A percentile compares a stretch with the other conserved stretches of the same genome.
Conservation (phyloP, 2,113 vertebrate genomes). For the Mustela nigripes region DNA sequence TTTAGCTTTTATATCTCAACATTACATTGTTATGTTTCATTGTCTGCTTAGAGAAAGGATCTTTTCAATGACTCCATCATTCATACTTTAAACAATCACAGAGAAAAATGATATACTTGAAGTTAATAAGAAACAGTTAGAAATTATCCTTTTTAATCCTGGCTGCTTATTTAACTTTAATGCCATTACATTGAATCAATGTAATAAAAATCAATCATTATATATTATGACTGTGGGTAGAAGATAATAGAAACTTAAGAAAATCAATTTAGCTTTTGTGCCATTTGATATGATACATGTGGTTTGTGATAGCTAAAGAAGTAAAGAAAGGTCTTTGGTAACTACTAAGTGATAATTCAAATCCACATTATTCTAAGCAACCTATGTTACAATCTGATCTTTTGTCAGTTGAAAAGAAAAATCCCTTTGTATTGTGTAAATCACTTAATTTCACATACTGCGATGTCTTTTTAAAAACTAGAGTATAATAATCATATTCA, state of each 20-base stretch:
- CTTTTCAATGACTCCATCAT: constrained; percentile 56
- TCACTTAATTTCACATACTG: not conserved
- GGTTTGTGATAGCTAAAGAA: not conserved
- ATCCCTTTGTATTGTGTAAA: not conserved
- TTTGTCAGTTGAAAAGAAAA: not conserved
- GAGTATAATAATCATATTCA: constrained; percentile 22
- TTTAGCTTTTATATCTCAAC: not conserved
- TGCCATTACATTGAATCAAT: constrained; percentile 60
- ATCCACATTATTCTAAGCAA: not conserved
- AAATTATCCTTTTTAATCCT: constrained; percentile 70
- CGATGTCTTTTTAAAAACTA: not conserved
- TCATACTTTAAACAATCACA: not conserved
- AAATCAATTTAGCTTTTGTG: constrained; percentile 63
- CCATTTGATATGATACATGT: not conserved
- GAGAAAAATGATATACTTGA: constrained; percentile 34
- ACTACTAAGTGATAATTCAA: not conserved
- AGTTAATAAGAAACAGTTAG: constrained; percentile 52
- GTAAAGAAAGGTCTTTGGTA: not conserved
- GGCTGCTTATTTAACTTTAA: constrained; percentile 62
- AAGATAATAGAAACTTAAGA: constrained; percentile 54
- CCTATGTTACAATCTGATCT: not conserved
- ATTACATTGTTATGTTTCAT: constrained; percentile 39
- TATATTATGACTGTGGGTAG: constrained; percentile 3
- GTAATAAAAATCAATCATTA: constrained; percentile 61
- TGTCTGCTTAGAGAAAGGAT: constrained; percentile 15